Conservation (phyloP, 2,113 vertebrate species). For the Dicerorhinus sumatrensis region DNA sequence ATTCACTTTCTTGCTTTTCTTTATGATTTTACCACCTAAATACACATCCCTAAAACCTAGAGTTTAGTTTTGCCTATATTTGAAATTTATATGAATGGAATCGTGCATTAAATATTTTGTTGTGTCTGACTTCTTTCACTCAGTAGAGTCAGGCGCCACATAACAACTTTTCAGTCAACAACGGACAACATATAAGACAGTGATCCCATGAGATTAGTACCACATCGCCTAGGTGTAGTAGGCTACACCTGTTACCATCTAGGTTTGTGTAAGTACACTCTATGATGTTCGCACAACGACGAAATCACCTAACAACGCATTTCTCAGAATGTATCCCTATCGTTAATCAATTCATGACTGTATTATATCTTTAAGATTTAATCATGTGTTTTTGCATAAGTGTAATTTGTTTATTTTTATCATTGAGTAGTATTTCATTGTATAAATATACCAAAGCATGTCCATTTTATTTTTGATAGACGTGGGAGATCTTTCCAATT, state of each 20-base stretch:
- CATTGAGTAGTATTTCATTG: not conserved
- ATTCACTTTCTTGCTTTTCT: not conserved
- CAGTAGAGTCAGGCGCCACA: not conserved
- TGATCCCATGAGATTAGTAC: too few species aligned
- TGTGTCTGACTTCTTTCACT: not conserved
- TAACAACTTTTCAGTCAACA: too few species aligned
- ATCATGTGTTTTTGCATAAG: not conserved
- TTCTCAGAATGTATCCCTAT: too few species aligned
- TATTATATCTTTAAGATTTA: not conserved
- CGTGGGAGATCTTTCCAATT: not conserved
- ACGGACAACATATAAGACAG: too few species aligned
- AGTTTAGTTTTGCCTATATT: not conserved
- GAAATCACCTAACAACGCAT: too few species aligned
- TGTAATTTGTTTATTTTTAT: not conserved
- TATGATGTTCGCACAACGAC: too few species aligned
- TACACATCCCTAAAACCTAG: not conserved
- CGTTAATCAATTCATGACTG: too few species aligned
- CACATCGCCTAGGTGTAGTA: too few species aligned
- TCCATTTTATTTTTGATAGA: not conserved
- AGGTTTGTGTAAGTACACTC: too few species aligned
- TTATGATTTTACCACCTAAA: not conserved
- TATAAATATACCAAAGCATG: not conserved
- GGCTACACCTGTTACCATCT: too few species aligned
- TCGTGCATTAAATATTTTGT: not conserved
- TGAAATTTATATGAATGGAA: not conserved